Conservation (phyloP, 2,797 vertebrate species). For the Myoxocephalus aenaeus region DNA sequence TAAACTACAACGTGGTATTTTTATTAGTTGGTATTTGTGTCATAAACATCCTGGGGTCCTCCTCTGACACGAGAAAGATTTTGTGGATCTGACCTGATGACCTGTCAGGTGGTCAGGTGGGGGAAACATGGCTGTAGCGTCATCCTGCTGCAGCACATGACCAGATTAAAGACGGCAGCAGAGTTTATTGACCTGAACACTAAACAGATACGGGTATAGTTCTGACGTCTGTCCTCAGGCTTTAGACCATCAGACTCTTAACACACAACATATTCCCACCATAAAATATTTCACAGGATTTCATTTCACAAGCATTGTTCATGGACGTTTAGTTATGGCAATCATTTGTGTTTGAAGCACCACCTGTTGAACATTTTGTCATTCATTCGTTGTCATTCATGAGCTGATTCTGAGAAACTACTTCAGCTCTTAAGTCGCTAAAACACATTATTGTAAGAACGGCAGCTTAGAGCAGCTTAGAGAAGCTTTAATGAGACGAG, state of each 20-base stretch:
- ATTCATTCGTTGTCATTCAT: neutral
- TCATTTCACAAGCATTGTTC: neutral
- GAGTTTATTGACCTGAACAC: neutral
- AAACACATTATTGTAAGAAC: neutral
- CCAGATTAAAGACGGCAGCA: conserved; percentile 43
- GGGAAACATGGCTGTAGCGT: conserved; percentile 36
- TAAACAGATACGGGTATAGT: neutral
- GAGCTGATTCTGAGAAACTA: neutral
- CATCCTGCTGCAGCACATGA: conserved; percentile 25
- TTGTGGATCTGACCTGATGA: conserved; percentile 37
- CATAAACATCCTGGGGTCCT: neutral
- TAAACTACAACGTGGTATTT: neutral
- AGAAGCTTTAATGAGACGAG: neutral
- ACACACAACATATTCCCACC: neutral
- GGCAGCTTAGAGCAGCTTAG: neutral
- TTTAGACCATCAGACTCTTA: neutral
- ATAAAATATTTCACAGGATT: neutral
- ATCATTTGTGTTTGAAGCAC: neutral
- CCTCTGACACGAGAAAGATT: neutral
- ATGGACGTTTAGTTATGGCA: neutral
- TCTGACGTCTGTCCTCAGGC: neutral
- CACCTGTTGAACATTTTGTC: neutral
- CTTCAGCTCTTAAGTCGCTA: neutral
- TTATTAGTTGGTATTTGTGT: neutral
- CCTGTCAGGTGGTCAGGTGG: conserved; percentile 14